Evolutionary conservation across 2,888 invertebrate genomes (phyloP).

Genomic region (Flexamia atlantica): DNA sequence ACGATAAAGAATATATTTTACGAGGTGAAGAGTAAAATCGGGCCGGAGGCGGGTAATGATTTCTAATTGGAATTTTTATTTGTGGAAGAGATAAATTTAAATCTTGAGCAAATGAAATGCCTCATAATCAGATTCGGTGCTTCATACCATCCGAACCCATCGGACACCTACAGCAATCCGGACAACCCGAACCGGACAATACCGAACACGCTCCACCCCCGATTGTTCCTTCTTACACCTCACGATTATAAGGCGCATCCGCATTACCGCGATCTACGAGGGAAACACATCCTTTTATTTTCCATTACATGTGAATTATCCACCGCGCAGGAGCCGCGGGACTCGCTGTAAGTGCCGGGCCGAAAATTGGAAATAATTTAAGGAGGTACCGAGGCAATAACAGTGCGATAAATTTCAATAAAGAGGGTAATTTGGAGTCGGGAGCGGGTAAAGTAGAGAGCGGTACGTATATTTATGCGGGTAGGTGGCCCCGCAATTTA

Average conservation of each 20-base stretch:
- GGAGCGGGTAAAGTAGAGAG: slow-evolving; percentile 46
- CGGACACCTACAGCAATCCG: no score
- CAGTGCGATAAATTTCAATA: slow-evolving; percentile 57
- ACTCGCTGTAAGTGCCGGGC: not conserved
- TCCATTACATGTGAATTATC: slow-evolving; percentile 53
- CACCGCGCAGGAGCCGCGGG: slow-evolving; percentile 7
- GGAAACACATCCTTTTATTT: slow-evolving; percentile 39
- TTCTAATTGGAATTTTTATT: no score
- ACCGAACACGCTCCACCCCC: not conserved
- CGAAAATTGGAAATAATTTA: slow-evolving; percentile 54
- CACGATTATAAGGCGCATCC: slow-evolving; percentile 28
- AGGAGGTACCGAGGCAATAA: slow-evolving; percentile 33
- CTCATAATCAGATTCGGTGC: no score
- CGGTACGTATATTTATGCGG: slow-evolving; percentile 38
- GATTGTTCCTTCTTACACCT: not conserved
- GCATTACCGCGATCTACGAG: slow-evolving; percentile 8
- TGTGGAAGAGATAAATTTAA: no score
- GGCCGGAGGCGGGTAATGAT: no score
- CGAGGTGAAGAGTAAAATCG: no score
- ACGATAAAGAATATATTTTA: no score
- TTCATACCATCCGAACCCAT: no score
- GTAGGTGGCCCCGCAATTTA: slow-evolving; percentile 26
- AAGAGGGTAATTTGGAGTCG: slow-evolving; percentile 26
- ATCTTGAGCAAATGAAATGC: no score
- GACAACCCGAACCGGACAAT: not conserved